Conservation (phyloP, 2,797 vertebrate species). For the Forpus xanthops region DNA sequence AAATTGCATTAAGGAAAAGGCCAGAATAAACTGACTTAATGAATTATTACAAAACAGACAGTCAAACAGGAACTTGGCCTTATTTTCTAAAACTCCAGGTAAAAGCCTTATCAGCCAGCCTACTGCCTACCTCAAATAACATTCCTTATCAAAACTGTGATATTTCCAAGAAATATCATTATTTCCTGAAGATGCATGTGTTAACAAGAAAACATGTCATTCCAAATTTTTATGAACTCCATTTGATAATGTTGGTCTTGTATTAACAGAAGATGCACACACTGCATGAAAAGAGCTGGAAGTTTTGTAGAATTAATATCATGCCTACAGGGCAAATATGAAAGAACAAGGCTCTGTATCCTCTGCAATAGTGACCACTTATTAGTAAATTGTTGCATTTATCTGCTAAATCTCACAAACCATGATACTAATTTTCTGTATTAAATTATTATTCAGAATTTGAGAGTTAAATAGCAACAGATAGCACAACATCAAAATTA, state of each 20-base stretch:
- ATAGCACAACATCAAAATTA: background rate
- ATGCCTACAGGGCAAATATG: background rate
- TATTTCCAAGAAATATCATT: background rate
- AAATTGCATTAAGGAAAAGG: background rate
- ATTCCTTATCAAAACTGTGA: background rate
- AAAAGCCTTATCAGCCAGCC: background rate
- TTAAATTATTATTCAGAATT: background rate
- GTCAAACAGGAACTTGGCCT: background rate
- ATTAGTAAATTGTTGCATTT: background rate
- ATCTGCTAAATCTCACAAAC: background rate
- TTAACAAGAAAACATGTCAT: background rate
- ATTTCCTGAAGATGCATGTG: background rate
- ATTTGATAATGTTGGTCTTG: background rate
- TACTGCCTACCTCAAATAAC: background rate
- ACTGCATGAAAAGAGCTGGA: background rate
- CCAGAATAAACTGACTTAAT: background rate
- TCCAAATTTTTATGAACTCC: background rate
- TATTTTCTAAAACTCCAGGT: background rate
- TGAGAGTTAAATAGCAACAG: background rate
- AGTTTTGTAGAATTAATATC: constrained; percentile 6
- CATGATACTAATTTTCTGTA: background rate
- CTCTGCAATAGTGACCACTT: background rate
- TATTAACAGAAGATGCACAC: background rate
- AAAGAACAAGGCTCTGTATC: background rate
- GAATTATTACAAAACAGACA: background rate